phyloP scores from a whole-genome alignment of 2,797 vertebrate genomes.

The Tragelaphus oryx region DNA sequence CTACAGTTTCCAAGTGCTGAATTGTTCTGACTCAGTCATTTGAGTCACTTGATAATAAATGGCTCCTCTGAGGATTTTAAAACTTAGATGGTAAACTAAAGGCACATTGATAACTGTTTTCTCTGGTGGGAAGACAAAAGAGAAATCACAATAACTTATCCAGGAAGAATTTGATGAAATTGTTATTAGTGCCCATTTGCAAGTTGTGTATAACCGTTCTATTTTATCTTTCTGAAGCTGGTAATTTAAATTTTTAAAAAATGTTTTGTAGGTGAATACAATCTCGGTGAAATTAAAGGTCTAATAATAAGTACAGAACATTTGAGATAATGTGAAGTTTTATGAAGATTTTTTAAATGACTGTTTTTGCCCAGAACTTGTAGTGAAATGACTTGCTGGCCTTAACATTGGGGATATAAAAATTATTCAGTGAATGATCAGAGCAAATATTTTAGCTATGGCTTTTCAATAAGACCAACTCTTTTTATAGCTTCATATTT shows the following conservation, averaged over 20 bases:
- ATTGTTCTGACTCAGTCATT: slow-evolving; percentile 20
- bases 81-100: slow-evolving; percentile 31
- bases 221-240: background rate
- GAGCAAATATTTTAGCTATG: background rate
- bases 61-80: background rate
- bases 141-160: slow-evolving; percentile 22
- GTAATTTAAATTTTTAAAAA: slow-evolving; percentile 49
- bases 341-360: background rate
- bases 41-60: slow-evolving; percentile 50
- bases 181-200: background rate
- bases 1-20: slow-evolving; percentile 24
- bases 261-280: slow-evolving; percentile 42
- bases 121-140: background rate
- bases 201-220: background rate
- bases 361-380: background rate
- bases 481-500: background rate
- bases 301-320: slow-evolving; percentile 37
- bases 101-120: slow-evolving; percentile 31
- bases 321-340: background rate
- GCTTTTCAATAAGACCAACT: background rate
- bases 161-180: background rate
- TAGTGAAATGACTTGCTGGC: background rate
- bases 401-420: background rate
- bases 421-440: background rate
- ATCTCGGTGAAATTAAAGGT: background rate